These are phyloP conservation scores for Heterohyrax brucei DNA, from an alignment of 2,797 vertebrate genomes.

Conservation along the genomic window DNA sequence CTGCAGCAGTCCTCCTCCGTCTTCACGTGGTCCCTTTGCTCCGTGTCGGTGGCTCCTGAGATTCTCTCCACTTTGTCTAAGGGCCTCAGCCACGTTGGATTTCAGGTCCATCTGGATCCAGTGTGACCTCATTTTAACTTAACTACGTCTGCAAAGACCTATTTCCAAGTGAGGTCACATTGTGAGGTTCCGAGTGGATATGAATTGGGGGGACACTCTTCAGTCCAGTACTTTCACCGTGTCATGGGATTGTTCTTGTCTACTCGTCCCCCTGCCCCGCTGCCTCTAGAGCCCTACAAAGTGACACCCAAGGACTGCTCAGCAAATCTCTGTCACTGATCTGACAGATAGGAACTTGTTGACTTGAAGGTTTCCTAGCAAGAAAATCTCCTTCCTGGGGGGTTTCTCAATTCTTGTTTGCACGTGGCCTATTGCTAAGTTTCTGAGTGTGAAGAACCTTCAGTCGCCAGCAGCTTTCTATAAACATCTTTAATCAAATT, in stretches of 20 bases:
- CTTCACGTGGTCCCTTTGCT: background rate
- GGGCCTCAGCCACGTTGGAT: background rate
- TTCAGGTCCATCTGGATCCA: background rate
- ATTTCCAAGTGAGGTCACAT: background rate
- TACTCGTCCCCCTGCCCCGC: background rate
- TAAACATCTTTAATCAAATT: slow-evolving; percentile 50
- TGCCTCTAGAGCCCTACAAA: background rate
- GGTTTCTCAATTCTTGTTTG: slow-evolving; percentile 12
- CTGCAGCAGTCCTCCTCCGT: background rate
- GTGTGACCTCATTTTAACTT: background rate
- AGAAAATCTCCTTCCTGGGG: background rate
- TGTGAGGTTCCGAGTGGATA: background rate
- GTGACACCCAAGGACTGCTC: background rate
- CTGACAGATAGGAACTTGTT: background rate
- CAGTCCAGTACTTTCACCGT: background rate
- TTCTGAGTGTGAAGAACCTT: background rate
- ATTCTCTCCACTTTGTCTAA: background rate
- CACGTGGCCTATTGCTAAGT: background rate
- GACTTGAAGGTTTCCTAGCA: background rate
- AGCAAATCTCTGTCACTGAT: background rate
- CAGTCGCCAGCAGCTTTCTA: background rate
- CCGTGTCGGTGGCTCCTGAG: background rate
- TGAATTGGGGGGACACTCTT: background rate
- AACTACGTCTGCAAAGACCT: background rate
- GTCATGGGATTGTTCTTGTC: background rate